Base-by-base conservation (phyloP, 2,888 invertebrate species). In the Cosmopolites sordidus region DNA sequence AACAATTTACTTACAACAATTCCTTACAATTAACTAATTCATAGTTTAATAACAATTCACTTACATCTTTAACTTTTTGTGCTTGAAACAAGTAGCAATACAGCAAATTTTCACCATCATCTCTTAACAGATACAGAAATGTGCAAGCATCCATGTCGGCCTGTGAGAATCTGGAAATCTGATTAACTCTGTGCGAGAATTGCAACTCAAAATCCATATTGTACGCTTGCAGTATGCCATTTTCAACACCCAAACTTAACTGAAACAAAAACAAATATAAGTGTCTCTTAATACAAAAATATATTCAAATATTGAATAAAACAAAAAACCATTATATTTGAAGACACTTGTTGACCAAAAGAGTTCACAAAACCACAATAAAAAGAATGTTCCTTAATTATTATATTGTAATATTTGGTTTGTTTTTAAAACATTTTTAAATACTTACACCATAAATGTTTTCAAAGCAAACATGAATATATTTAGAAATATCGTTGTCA, bases 1-100 rank as follows among this genome's bases (percentile, higher is more conserved):
- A n/a, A n/a, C n/a, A n/a, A n/a, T n/a, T n/a, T n/a, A n/a, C n/a
- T n/a, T n/a, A n/a, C n/a, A n/a, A n/a, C n/a, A n/a, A n/a, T n/a
- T n/a, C n/a, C n/a, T n/a, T n/a, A n/a, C n/a, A n/a, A n/a, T n/a
- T n/a, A n/a, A n/a, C n/a, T n/a, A n/a, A n/a, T n/a, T n/a, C n/a
- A n/a, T n/a, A n/a, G n/a, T n/a, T n/a, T n/a, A n/a, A n/a, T n/a
- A n/a, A n/a, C n/a, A n/a, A n/a, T n/a, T n/a, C 54, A 80, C 85
- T 84, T 71, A 89, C 89, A 77, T 87, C 86, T 47, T 78, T 74
- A 0, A 78, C 76, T 33, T 83, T 81, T 55, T 79, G 76, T 37
- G 87, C 83, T 67, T 81, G 81, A 70, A 84, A 89, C 49, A 89
- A 78, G 72, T 84, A 86, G 71, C 86, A 87, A 70, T 86, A 84